These are phyloP conservation scores for Australoheros scitulus DNA, from an alignment of 2,113 vertebrate genomes.

Conservation along the genomic window DNA sequence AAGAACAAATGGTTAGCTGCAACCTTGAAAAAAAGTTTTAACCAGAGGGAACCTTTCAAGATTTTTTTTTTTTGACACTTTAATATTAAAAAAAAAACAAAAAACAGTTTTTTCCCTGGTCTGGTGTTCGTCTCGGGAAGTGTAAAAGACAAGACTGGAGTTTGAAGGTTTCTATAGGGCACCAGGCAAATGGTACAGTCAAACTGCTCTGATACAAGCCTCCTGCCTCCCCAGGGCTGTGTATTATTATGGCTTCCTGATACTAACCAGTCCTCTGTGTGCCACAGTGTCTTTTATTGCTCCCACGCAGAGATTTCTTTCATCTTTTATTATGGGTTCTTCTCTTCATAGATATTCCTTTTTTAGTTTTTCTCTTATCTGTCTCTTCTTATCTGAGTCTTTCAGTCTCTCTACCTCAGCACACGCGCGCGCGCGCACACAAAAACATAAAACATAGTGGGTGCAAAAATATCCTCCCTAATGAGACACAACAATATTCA, in stretches of 20 bases:
- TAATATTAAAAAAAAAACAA: background rate
- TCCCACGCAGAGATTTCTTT: conserved; percentile 44
- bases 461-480: conserved; percentile 43
- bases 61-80: background rate
- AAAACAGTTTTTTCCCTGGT: background rate
- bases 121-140: conserved; percentile 12
- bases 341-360: conserved; percentile 39
- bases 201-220: conserved; percentile 23
- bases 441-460: background rate
- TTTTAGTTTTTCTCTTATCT: conserved; percentile 45
- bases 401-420: background rate
- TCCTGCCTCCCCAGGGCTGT: conserved; percentile 17
- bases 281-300: conserved; percentile 40
- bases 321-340: conserved; percentile 55
- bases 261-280: conserved; percentile 49
- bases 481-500: conserved; percentile 48
- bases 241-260: conserved; percentile 51
- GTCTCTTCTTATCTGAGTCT: conserved; percentile 40
- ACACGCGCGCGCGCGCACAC: background rate
- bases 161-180: conserved; percentile 16
- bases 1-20: background rate
- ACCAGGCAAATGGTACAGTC: conserved; percentile 15
- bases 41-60: background rate
- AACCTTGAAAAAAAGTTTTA: background rate
- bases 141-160: background rate